Evolutionary conservation across 2,797 vertebrate species (phyloP).

Genomic region (Syngnathus acus): DNA sequence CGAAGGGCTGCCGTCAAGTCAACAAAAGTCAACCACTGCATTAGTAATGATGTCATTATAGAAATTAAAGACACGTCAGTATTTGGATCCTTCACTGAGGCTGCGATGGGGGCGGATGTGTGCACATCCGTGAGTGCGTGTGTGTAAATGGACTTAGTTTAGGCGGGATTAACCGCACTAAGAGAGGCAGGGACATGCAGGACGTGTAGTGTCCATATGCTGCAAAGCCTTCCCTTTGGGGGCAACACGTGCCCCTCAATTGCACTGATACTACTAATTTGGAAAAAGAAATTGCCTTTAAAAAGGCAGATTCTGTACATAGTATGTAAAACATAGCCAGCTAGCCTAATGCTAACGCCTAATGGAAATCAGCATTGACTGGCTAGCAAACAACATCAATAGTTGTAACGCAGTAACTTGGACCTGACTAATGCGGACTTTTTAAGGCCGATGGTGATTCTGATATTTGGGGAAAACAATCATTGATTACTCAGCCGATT

Average conservation of each 20-base stretch:
- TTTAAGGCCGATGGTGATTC: no score
- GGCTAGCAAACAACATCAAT: no score
- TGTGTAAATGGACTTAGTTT: slow-evolving; percentile 56
- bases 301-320: not conserved
- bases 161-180: slow-evolving; percentile 60
- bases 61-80: no score
- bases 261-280: not conserved
- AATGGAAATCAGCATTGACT: no score
- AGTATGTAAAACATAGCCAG: no score
- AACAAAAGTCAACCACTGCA: not conserved
- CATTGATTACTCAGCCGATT: no score
- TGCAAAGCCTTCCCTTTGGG: slow-evolving; percentile 49
- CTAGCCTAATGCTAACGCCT: no score
- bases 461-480: no score
- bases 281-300: not conserved
- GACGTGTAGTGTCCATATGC: slow-evolving; percentile 64
- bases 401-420: no score
- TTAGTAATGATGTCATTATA: not conserved
- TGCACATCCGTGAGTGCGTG: slow-evolving; percentile 4
- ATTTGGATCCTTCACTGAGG: not conserved
- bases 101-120: not conserved
- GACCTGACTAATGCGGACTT: no score
- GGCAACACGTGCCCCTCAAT: slow-evolving; percentile 15
- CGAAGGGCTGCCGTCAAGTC: no score
- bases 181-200: slow-evolving; percentile 47